Evolutionary conservation across 2,888 invertebrate genomes (phyloP), one percentile per base, ranked within the genome.

Genomic region (Eupsilia transversa): DNA sequence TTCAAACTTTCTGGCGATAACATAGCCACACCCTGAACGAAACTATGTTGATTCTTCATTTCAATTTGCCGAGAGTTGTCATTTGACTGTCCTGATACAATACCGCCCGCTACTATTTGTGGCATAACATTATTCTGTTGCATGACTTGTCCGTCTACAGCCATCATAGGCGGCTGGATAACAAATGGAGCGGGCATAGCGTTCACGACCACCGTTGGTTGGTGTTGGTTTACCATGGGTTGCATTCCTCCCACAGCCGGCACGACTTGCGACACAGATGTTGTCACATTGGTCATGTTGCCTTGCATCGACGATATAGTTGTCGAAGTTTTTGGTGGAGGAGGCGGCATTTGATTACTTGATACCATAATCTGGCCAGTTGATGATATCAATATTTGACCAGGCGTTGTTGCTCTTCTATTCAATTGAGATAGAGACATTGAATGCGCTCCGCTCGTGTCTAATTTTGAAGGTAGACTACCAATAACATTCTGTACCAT

Each of bases 401-500:
- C 97, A 0, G 97, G 97, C 2, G 94, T 93, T 0, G 93, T 91
- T 10, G 92, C 87, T 71, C 94, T 91, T 71, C 93, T 85, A 71
- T 83, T 91, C 17, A 91, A 79, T 54, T 93, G 93, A 3, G 93
- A 79, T n/a, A 93, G 65, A 12, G 93, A 84, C 57, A 92, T 91
- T 17, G 94, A 90, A 79, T 96, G 96, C 14, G 97, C 96, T 76
- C 97, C 97, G 74, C 87, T 93, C 1, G 89, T 86, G 73, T 95
- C 95, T 3, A 93, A 85, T 79, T 94, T 95, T 0, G 93, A 88
- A 87, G 98, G 97, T 83, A 97, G 96, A 89, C 97, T 97, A 81
- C 97, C 97, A 69, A 98, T 98, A 5, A 98, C 97, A 88, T 97
- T 98, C 89, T 98, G 98, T 2, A 98, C 98, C 98, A 98, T 98